A percentile compares a stretch with the other conserved stretches of the same genome.
Conservation (phyloP, 2,113 vertebrate genomes). For the Brachirus orientalis region DNA sequence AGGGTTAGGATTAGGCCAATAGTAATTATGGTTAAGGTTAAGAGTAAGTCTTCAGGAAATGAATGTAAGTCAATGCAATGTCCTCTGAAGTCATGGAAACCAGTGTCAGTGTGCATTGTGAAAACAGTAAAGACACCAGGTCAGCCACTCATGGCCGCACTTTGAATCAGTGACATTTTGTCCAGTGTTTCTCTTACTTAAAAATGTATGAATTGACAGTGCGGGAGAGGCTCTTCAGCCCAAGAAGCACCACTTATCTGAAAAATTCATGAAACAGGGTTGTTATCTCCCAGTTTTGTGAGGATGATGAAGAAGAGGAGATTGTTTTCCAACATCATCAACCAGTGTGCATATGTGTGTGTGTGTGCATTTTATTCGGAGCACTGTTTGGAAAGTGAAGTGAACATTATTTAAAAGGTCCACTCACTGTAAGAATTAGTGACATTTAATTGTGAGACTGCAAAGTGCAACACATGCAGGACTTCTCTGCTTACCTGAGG, state of each 20-base stretch:
- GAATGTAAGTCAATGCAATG: no score
- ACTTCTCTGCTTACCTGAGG: no score
- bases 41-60: no score
- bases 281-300: constrained; percentile 35
- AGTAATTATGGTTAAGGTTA: no score
- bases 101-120: constrained; percentile 25
- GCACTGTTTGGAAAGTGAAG: no score
- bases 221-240: constrained; percentile 42
- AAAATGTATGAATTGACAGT: constrained; percentile 66
- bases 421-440: no score
- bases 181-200: constrained; percentile 46
- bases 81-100: no score
- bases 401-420: no score
- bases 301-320: constrained; percentile 19
- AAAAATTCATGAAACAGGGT: constrained; percentile 65
- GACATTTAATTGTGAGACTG: no score
- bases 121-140: constrained; percentile 33
- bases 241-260: constrained; percentile 31
- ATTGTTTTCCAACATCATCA: not conserved
- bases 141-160: constrained; percentile 43
- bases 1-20: no score
- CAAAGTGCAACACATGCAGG: no score
- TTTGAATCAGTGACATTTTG: constrained; percentile 53
- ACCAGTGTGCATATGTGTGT: constrained; percentile 3
- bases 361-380: no score